Percentiles rank a stretch among this genome's conserved stretches.
phyloP scores from a whole-genome alignment of 1,140 invertebrate genomes.

The Berghia stephanieae region DNA sequence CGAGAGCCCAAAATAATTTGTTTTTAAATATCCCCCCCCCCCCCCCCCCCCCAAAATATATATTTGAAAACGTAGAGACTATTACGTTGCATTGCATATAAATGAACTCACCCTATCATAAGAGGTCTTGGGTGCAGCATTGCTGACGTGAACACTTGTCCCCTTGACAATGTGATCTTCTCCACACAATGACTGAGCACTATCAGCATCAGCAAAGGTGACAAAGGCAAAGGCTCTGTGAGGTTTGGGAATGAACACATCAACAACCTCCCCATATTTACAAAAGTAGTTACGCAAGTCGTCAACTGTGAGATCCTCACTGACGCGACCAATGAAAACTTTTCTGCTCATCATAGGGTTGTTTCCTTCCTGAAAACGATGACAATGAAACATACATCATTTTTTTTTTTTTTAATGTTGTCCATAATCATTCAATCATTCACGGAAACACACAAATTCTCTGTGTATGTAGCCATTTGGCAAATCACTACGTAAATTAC shows the following conservation, averaged over 20 bases:
- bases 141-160: slow-evolving; percentile 94
- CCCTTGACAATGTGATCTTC: slow-evolving; percentile 98
- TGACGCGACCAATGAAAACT: slow-evolving; percentile 68
- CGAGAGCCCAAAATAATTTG: no score
- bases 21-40: no score
- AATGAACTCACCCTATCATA: slow-evolving; percentile 53
- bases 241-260: slow-evolving; percentile 70
- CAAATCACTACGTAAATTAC: no score
- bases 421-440: no score
- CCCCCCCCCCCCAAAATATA: not conserved
- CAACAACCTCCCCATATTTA: slow-evolving; percentile 68
- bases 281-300: slow-evolving; percentile 67
- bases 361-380: slow-evolving; percentile 53
- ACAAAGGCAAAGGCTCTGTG: slow-evolving; percentile 70
- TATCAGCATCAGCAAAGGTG: slow-evolving; percentile 72
- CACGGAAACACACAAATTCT: no score
- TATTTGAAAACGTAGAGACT: no score
- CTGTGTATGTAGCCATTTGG: no score
- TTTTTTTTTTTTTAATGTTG: no score
- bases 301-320: slow-evolving; percentile 66
- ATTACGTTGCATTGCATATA: no score
- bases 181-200: slow-evolving; percentile 89
- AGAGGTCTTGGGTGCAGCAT: slow-evolving; percentile 84
- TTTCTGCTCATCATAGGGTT: slow-evolving; percentile 63
- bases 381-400: no score